Conservation (phyloP, 2,113 vertebrate genomes). For the Cynoglossus semilaevis region DNA sequence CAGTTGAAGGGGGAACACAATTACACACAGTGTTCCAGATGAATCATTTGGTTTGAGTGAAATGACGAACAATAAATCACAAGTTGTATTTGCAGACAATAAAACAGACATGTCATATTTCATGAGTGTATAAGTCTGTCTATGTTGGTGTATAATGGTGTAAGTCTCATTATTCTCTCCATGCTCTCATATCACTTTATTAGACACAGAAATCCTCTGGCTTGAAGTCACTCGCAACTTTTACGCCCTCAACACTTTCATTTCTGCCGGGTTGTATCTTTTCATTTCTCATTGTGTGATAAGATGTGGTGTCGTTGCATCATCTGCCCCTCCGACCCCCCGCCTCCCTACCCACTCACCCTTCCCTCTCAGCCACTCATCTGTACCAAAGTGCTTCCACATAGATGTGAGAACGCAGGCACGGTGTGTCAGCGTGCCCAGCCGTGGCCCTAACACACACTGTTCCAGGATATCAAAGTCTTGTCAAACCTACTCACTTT, state of each 20-base stretch:
- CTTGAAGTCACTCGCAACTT: neutral
- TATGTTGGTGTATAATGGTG: conserved; percentile 11
- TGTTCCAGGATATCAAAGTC: conserved; percentile 5
- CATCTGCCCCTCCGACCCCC: neutral
- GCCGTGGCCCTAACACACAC: neutral
- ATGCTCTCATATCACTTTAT: conserved; percentile 23
- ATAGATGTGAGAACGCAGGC: neutral
- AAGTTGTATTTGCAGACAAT: conserved; percentile 42
- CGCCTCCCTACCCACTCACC: too few species aligned
- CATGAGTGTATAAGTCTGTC: conserved; percentile 21
- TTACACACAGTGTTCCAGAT: conserved; percentile 20
- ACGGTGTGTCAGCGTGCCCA: neutral
- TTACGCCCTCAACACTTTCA: conserved; percentile 10
- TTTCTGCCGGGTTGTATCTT: neutral
- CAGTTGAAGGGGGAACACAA: conserved; percentile 20
- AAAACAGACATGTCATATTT: conserved; percentile 49
- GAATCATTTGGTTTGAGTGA: conserved; percentile 22
- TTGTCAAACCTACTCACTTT: conserved; percentile 10
- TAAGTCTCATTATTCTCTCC: conserved; percentile 16
- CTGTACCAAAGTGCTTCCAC: neutral
- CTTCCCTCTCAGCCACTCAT: neutral
- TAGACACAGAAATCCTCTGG: conserved; percentile 10
- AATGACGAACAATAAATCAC: conserved; percentile 46
- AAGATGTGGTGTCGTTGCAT: neutral
- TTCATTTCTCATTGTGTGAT: conserved; percentile 2